These are phyloP conservation scores for Butastur rufipennis DNA, from an alignment of 2,113 vertebrate species.

Conservation along the genomic window DNA sequence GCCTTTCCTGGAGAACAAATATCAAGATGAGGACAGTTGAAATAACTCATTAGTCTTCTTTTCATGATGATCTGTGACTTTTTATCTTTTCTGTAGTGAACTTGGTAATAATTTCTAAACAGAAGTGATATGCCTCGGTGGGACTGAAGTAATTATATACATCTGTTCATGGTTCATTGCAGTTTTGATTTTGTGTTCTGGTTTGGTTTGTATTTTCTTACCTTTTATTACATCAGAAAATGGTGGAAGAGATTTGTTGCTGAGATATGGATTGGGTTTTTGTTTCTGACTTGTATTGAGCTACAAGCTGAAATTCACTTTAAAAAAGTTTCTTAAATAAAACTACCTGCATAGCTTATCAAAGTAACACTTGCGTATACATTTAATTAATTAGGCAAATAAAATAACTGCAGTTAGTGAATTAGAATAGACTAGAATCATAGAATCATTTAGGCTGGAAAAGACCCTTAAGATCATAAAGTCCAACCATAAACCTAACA, in stretches of 20 bases:
- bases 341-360: background rate
- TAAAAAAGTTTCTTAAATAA: background rate
- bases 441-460: background rate
- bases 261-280: background rate
- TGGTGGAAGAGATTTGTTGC: background rate
- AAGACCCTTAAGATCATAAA: fast-evolving
- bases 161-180: background rate
- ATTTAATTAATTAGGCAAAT: background rate
- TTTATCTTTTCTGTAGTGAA: background rate
- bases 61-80: background rate
- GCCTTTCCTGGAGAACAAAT: background rate
- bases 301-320: background rate
- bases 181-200: background rate
- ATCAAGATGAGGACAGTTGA: background rate
- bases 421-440: background rate
- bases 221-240: background rate
- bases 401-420: background rate
- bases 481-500: fast-evolving
- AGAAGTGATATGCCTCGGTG: background rate
- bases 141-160: background rate
- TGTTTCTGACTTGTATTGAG: background rate
- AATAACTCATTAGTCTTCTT: background rate
- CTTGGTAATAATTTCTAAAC: background rate
- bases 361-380: background rate
- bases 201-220: conserved; percentile 4